Conservation (phyloP, 2,797 vertebrate species). For the Gobionotothen gibberifrons region DNA sequence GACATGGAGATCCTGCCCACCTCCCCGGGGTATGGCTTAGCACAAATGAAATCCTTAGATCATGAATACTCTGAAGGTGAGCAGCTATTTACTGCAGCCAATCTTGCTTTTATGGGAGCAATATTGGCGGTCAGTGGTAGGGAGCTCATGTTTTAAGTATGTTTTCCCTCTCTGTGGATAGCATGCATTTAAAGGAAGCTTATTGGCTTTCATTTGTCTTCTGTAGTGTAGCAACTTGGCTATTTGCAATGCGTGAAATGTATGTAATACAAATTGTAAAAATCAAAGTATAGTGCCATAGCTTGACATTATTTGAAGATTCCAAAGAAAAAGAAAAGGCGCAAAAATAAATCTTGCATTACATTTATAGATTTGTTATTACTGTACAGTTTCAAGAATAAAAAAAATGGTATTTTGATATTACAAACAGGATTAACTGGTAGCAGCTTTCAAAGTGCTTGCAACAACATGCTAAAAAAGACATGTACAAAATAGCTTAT, state of each 20-base stretch:
- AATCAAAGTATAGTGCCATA: neutral
- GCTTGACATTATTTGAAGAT: neutral
- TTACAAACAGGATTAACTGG: neutral
- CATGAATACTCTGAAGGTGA: constrained; percentile 69
- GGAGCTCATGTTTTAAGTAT: constrained; percentile 52
- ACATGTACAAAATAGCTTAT: neutral
- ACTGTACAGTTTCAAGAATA: neutral
- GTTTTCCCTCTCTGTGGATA: constrained; percentile 19
- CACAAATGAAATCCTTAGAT: constrained; percentile 81
- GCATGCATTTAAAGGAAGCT: constrained; percentile 31
- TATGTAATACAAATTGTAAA: neutral
- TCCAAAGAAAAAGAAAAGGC: neutral
- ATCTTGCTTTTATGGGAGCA: constrained; percentile 62
- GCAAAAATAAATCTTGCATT: neutral
- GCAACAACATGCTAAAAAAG: neutral
- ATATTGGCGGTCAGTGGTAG: constrained; percentile 65
- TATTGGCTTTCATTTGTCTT: constrained; percentile 52
- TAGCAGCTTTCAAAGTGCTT: neutral
- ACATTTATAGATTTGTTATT: neutral
- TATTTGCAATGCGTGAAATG: constrained; percentile 17
- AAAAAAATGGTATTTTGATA: too few species aligned
- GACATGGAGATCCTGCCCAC: constrained; percentile 54
- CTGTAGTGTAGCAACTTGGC: neutral
- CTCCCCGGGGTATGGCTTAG: constrained; percentile 42
- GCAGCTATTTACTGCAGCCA: constrained; percentile 56